phyloP scores from a whole-genome alignment of 1,140 invertebrate species.

The Drosophila grimshawi region DNA sequence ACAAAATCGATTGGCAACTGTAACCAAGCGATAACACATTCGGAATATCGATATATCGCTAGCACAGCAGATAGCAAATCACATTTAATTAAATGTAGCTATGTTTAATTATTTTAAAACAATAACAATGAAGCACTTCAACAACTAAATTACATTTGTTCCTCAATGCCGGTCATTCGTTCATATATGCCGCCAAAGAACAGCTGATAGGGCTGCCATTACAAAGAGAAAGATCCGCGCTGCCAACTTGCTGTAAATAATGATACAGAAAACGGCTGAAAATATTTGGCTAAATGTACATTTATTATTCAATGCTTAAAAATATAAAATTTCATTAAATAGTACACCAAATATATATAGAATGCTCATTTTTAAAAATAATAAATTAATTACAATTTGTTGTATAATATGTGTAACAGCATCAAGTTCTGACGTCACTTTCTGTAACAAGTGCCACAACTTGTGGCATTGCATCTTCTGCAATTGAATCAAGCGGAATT shows the following conservation, averaged over 20 bases:
- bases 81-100: not conserved
- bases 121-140: not conserved
- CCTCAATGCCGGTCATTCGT: not conserved
- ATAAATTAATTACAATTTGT: not conserved
- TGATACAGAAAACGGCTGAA: no score
- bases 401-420: not conserved
- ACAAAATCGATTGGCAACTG: not conserved
- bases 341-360: no score
- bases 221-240: not conserved
- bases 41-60: not conserved
- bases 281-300: no score
- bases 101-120: not conserved
- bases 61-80: slow-evolving; percentile 7
- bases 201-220: not conserved
- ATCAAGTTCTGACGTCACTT: slow-evolving; percentile 5
- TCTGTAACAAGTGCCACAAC: not conserved
- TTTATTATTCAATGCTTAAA: no score
- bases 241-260: not conserved
- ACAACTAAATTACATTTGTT: not conserved
- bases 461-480: slow-evolving; percentile 1
- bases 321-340: no score
- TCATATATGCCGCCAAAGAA: slow-evolving; percentile 2
- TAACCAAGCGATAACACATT: not conserved
- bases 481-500: not conserved
- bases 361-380: not conserved